Evolutionary conservation across 2,113 vertebrate genomes (phyloP).

Genomic region (Cynocephalus volans): DNA sequence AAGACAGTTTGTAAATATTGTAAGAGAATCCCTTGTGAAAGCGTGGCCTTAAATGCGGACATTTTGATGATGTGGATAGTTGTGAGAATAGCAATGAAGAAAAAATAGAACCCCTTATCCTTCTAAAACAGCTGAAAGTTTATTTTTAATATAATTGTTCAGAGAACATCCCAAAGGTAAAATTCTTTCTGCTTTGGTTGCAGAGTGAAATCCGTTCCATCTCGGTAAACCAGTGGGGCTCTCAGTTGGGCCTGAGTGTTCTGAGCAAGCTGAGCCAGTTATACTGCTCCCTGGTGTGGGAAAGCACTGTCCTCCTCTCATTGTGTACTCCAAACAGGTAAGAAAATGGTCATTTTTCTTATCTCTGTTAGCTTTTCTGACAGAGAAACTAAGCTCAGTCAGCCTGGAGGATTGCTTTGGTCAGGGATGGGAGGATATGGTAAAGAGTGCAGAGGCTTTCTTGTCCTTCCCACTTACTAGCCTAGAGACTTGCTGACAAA

Average conservation of each 20-base stretch:
- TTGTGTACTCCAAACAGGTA: constrained; percentile 98
- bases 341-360: constrained; percentile 50
- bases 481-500: background rate
- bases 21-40: background rate
- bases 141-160: constrained; percentile 11
- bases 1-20: constrained; percentile 1
- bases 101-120: background rate
- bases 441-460: background rate
- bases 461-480: constrained; percentile 18
- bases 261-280: constrained; percentile 97
- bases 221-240: constrained; percentile 98
- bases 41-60: background rate
- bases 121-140: background rate
- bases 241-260: constrained; percentile 95
- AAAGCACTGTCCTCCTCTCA: constrained; percentile 97
- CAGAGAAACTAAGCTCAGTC: constrained; percentile 15
- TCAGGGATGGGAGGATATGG: background rate
- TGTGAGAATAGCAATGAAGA: background rate
- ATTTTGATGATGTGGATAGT: background rate
- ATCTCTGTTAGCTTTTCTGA: constrained; percentile 25
- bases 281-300: constrained; percentile 97
- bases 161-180: background rate
- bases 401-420: background rate
- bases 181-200: constrained; percentile 60
- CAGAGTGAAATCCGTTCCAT: constrained; percentile 98